A percentile compares a stretch with the other conserved stretches of the same genome.
phyloP scores from a whole-genome alignment of 2,888 invertebrate genomes.

The Girardia tigrina region DNA sequence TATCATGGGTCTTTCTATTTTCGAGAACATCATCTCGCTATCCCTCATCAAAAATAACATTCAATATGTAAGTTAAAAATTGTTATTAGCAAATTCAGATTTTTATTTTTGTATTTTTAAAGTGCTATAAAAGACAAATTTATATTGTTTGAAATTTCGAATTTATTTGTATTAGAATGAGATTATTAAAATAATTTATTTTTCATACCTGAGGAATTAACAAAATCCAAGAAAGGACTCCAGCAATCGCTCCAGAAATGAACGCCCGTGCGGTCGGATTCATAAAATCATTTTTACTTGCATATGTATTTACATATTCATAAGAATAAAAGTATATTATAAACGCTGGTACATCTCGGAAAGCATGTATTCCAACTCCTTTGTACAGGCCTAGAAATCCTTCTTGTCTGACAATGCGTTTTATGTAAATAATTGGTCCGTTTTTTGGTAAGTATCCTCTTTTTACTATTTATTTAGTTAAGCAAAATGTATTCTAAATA shows the following conservation, averaged over 20 bases:
- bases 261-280: neutral
- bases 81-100: too few relatives aligned
- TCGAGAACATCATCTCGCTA: too few relatives aligned
- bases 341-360: neutral
- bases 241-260: neutral
- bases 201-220: neutral
- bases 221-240: conserved; percentile 1
- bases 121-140: too few relatives aligned
- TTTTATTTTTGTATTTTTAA: too few relatives aligned
- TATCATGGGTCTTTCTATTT: too few relatives aligned
- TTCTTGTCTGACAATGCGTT: neutral
- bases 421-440: neutral
- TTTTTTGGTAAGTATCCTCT: neutral
- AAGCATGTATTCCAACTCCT: conserved; percentile 6
- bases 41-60: too few relatives aligned
- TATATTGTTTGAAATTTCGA: too few relatives aligned
- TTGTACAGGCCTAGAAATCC: neutral
- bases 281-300: neutral
- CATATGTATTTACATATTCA: neutral
- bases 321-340: neutral
- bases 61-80: too few relatives aligned
- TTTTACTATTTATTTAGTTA: neutral
- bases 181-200: too few relatives aligned
- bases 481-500: neutral
- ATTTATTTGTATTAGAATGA: too few relatives aligned